These are phyloP conservation scores for Phoeniculus purpureus DNA, from an alignment of 2,797 vertebrate genomes.

Conservation along the genomic window DNA sequence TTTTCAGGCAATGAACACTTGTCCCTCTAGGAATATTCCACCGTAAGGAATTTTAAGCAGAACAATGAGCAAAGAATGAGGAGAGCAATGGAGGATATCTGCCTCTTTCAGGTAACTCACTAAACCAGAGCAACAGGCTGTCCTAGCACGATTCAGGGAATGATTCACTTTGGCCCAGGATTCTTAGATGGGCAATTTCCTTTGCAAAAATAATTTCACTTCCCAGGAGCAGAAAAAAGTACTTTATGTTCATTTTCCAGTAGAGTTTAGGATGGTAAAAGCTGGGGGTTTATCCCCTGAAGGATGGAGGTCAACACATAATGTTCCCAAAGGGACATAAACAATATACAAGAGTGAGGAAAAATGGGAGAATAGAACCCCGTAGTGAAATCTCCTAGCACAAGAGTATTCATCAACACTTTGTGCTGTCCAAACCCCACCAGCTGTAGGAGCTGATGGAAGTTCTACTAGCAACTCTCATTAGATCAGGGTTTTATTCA, in stretches of 20 bases:
- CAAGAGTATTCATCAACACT: not conserved
- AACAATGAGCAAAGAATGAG: not conserved
- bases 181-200: not conserved
- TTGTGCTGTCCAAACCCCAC: not conserved
- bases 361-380: not conserved
- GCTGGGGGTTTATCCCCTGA: not conserved
- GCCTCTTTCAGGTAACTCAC: not conserved
- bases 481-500: not conserved
- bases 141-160: not conserved
- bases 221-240: not conserved
- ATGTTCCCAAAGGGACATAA: not conserved
- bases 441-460: not conserved
- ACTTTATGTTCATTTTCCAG: not conserved
- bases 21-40: not conserved
- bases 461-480: not conserved
- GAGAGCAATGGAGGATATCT: not conserved
- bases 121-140: not conserved
- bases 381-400: not conserved
- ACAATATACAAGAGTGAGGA: not conserved
- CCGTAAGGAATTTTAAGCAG: not conserved
- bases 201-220: not conserved
- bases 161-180: not conserved
- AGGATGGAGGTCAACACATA: not conserved
- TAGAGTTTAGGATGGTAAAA: not conserved
- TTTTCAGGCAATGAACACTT: not conserved